Base-by-base conservation (phyloP, 1,140 invertebrate genomes). In the Orius insidiosus region DNA sequence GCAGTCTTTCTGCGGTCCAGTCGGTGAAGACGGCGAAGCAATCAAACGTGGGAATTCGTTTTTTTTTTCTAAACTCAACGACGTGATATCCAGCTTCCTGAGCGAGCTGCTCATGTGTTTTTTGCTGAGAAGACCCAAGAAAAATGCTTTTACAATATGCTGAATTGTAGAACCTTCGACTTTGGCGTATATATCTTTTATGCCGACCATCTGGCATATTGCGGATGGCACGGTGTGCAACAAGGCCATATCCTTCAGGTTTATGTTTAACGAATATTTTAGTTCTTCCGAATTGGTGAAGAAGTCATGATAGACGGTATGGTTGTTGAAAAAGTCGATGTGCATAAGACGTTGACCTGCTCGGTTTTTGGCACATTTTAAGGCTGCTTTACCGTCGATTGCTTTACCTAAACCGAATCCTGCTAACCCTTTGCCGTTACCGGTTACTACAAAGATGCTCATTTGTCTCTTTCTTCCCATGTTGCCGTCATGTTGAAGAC, bases 301-400 rank as follows among this genome's bases (percentile, higher is more conserved):
- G 61, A 98, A 97, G 58, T 97, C 84, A 57, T 97, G 89, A 55
- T 72, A 78, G 1, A 94, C 85, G 57, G 89, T 95, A 55, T 88
- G 84, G 39, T 79, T 68, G 43, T 92, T 75, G 58, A 78, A 87
- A 53, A 81, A 65, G 52, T 83, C 69, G 56, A 95, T 72, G 57
- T 79, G 78, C 58, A 89, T 76, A n/a, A 96, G 61, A 63, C 79
- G 82, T 58, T 86, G 80, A 1, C 74, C 83, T 39, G 92, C 84
- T 51, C 76, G 74, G 65, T 92, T 93, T 62, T 80, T 92, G 0
- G 85, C 84, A 64, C 72, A 74, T 45, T 71, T 68, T 8, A 88
- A 41, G 16, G 78, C 75, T 6, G 71, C 63, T 58, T 59, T 70
- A 5, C 68, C 64, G 52, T 85, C 77, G 3, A 71, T 56, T 5